phyloP scores from a whole-genome alignment of 2,888 invertebrate genomes.

The Volucella inanis region DNA sequence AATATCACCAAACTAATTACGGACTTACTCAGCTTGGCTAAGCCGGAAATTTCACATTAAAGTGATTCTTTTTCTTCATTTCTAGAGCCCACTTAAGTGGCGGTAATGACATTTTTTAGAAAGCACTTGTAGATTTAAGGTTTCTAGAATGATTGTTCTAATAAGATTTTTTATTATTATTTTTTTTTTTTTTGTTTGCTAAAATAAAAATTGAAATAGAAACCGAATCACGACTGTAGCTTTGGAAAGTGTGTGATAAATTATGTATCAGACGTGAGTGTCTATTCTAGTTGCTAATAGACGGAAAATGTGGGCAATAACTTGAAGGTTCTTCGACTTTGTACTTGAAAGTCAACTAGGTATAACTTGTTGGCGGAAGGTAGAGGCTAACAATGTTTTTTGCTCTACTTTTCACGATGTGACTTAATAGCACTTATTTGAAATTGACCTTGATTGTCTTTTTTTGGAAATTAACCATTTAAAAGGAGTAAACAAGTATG shows the following conservation, averaged over 20 bases:
- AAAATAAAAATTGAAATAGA: not conserved
- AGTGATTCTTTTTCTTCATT: conserved; percentile 24
- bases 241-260: conserved; percentile 53
- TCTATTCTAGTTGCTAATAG: conserved; percentile 27
- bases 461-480: too few species aligned
- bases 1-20: conserved; percentile 3
- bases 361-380: not conserved
- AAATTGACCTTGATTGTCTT: too few species aligned
- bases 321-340: not conserved
- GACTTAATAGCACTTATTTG: not conserved
- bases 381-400: not conserved
- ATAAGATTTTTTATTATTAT: not conserved
- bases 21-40: conserved; percentile 6
- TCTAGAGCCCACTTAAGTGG: conserved; percentile 38
- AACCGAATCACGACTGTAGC: conserved; percentile 12
- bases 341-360: not conserved
- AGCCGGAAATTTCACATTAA: conserved; percentile 69
- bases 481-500: too few species aligned
- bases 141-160: conserved; percentile 15
- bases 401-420: conserved; percentile 8
- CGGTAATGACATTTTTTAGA: conserved; percentile 39
- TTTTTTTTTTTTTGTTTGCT: too few species aligned
- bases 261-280: conserved; percentile 22
- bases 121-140: conserved; percentile 17
- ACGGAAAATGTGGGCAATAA: conserved; percentile 23